Evolutionary conservation across 2,888 invertebrate genomes (phyloP), one percentile per base, ranked within the genome.

Genomic region (Helleia helle): DNA sequence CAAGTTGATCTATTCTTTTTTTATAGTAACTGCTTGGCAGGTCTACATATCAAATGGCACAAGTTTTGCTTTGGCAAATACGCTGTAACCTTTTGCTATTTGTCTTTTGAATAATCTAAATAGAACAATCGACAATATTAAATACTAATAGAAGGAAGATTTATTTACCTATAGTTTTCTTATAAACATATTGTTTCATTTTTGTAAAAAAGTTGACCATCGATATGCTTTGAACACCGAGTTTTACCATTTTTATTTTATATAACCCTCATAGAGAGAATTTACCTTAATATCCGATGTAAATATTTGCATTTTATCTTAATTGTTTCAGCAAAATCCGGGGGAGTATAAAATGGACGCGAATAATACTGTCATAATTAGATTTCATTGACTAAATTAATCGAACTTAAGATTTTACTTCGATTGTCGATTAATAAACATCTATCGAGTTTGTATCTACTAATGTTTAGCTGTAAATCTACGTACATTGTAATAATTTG

Each of bases 311-410:
- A 63, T 57, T 64, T 47, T 61, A 59, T 70, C 69, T 73, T 64
- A 60, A 70, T 81, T 84, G 80, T 83, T 84, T 83, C 83, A 83
- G 83, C 79, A 71, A 77, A 72, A 59, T 53, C 55, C 64, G 62
- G 70, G 49, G 65, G 61, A 64, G 67, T 66, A 55, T 72, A 72
- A 64, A 62, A 61, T 59, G 25, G 9, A 15, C 15, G 31, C 18
- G 26, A 38, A 31, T 26, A 31, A 31, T 31, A 22, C 12, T 11
- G 18, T 15, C 26, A 17, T 26, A 13, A 9, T 22, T 31, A 31
- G 22, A 31, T 25, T 28, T 40, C 25, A 31, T 26, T 31, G 15
- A 31, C 25, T 28, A 31, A 17, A 31, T 22, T 25, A 13, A n/a
- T 36, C 22, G 13, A 8, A 13, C 22, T n/a, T n/a, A n/a, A n/a